These are phyloP conservation scores for Gambusia yucatana DNA, from an alignment of 2,797 vertebrate species.

Conservation along the genomic window DNA sequence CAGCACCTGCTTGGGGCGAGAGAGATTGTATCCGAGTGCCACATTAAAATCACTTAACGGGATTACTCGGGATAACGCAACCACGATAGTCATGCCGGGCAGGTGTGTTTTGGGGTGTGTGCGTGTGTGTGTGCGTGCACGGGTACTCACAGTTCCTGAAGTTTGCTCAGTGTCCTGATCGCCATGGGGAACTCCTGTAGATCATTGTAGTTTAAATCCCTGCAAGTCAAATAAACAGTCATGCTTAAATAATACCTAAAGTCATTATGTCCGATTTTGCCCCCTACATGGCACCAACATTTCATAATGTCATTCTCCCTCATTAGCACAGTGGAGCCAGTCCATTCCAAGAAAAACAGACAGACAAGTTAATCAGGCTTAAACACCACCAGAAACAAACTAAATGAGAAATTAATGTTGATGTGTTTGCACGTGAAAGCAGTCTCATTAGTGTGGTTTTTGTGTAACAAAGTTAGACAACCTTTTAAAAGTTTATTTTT, in stretches of 20 bases:
- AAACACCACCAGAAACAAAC: not conserved
- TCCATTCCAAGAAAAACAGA: not conserved
- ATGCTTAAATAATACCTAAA: slow-evolving; percentile 25
- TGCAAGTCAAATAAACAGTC: slow-evolving; percentile 68
- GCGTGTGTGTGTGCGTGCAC: slow-evolving; percentile 35
- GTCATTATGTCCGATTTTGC: not conserved
- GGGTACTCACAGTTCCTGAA: slow-evolving; percentile 94
- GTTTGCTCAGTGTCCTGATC: slow-evolving; percentile 90
- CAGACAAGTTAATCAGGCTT: not conserved
- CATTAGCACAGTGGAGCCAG: not conserved
- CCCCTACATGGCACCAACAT: not conserved
- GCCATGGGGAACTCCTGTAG: slow-evolving; percentile 92
- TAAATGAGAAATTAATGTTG: not conserved
- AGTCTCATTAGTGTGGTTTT: not conserved
- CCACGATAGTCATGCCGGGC: slow-evolving; percentile 75
- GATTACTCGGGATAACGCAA: slow-evolving; percentile 79
- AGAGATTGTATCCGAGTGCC: slow-evolving; percentile 82
- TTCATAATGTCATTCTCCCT: not conserved
- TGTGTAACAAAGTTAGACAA: not conserved
- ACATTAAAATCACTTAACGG: slow-evolving; percentile 82
- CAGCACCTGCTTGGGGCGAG: slow-evolving; percentile 82
- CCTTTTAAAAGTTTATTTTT: not conserved
- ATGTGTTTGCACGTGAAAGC: not conserved
- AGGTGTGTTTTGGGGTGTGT: slow-evolving; percentile 69
- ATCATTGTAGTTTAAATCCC: slow-evolving; percentile 95